Base-by-base conservation (phyloP, 1,140 invertebrate genomes). In the Sarcophaga bullata region DNA sequence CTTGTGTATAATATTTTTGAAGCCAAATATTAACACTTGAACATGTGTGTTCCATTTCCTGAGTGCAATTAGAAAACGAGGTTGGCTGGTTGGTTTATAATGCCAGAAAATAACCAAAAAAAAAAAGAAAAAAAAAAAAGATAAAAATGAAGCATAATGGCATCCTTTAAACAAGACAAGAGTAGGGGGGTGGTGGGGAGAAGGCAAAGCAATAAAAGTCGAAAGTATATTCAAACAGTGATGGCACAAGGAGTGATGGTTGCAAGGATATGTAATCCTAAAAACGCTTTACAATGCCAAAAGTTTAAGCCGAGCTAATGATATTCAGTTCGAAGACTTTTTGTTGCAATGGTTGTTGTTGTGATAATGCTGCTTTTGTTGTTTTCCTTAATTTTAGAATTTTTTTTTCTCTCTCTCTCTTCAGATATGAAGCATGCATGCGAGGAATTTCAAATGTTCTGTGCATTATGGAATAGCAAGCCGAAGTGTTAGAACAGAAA, bases 11-110 rank as follows among this genome's bases (percentile, higher is more conserved):
- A 17, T 37, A 37, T 37, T 37, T 72, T 72, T 72, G 50, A 78
- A 50, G 48, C 17, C 73, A 81, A 81, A 81, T 81, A 81, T 54
- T 47, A 82, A 82, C 81, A 82, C 81, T 82, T 82, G 81, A 82
- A 52, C 81, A 82, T 76, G 76, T 82, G 75, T 82, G 81, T 75
- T 76, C 81, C 47, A 81, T 81, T 81, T 81, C 62, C 80, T 17
- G 13, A 78, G 75, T 78, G 75, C 75, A 78, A 78, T 78, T 78
- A 78, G 48, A 50, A 17, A 78, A 78, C n/a, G 75, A 68, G 62
- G 62, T 68, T 68, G 62, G 62, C 19, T 7, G 54, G 15, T 58
- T 58, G 47, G 15, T 49, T 76, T 49, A 13, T 76, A 47, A 48
- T 72, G 62, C 62, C 17, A 72, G 19, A 72, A 72, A 17, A 72